These are phyloP conservation scores for Neelides folsomi DNA, from an alignment of 2,888 invertebrate species.

Conservation along the genomic window DNA sequence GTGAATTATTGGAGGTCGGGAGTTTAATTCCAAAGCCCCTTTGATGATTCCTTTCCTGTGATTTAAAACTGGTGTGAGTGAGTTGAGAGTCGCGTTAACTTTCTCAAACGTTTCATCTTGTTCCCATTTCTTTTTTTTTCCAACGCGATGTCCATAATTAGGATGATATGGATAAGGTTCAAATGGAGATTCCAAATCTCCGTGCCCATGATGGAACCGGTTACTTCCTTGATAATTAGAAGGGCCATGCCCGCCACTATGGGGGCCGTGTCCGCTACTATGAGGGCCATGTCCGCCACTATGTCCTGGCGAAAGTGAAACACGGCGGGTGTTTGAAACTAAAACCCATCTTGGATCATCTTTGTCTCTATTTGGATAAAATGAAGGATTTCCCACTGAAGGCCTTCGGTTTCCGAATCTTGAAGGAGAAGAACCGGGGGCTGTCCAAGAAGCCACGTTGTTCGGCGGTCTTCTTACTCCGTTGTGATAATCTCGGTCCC, in stretches of 20 bases:
- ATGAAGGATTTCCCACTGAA: slow-evolving; percentile 5
- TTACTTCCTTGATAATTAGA: slow-evolving; percentile 1
- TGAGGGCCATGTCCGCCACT: neutral
- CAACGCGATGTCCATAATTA: neutral
- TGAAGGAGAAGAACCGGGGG: neutral
- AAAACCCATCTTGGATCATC: slow-evolving; percentile 30
- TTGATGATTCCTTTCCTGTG: slow-evolving; percentile 5
- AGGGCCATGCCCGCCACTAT: slow-evolving; percentile 5
- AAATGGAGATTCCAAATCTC: neutral
- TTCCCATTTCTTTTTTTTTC: neutral
- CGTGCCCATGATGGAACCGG: neutral
- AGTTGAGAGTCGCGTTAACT: slow-evolving; percentile 26
- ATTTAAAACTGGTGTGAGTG: slow-evolving; percentile 23
- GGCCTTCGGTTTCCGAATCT: neutral
- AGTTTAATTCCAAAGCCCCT: no score
- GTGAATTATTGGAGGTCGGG: no score
- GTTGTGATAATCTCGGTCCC: no score
- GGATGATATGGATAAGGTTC: neutral
- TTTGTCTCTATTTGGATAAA: slow-evolving; percentile 20
- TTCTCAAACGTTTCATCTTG: slow-evolving; percentile 24
- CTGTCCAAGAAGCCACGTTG: slow-evolving; percentile 2
- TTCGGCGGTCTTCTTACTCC: neutral
- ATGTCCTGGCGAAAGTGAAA: slow-evolving; percentile 2
- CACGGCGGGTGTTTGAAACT: slow-evolving; percentile 24
- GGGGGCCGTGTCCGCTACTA: slow-evolving; percentile 2